Base-by-base conservation (phyloP, 2,888 invertebrate species). In the Apotomis turbidana region DNA sequence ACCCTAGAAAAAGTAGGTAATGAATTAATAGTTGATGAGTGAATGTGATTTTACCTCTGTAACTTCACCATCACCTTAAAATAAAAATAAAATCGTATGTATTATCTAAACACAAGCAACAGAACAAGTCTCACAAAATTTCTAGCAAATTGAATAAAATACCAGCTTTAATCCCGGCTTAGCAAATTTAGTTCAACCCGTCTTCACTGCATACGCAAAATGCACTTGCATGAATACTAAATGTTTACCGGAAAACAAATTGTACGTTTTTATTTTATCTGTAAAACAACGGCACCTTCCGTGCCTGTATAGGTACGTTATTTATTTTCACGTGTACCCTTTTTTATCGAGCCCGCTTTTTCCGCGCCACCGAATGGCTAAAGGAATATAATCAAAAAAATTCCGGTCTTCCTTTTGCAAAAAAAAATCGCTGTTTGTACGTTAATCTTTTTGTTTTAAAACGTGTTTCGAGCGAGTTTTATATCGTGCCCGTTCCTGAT, bases 281-380 rank as follows among this genome's bases (percentile, higher is more conserved):
- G 59, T 63, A 68, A 72, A 71, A 68, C 52, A 58, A 51, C 57
- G 27, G 38, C 8, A 36, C n/a, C 27, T 62, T 15, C 52, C 8
- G 15, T 68, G 63, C 52, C 57, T 71, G 58, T 72, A 68, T 74
- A 73, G 71, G 55, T 58, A 66, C 75, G 73, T 76, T 78, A 78
- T 78, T 76, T 78, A 77, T 76, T 78, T 78, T 71, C 74, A 72
- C 73, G 67, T 68, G 70, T 68, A 52, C 55, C 58, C 68, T 68
- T 75, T 70, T 75, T 70, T 64, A 73, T 70, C 67, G 59, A 15
- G 54, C 52, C 67, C 72, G 55, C 64, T 67, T 68, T 75, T 73
- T 73, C 70, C 69, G 59, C 57, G 70, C 68, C 64, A 68, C 61
- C 62, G 70, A 70, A 66, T 68, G 59, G 68, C 55, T 69, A 74